These are phyloP conservation scores for Ditylenchus weischeri DNA, from an alignment of 2,888 invertebrate genomes.

Conservation along the genomic window DNA sequence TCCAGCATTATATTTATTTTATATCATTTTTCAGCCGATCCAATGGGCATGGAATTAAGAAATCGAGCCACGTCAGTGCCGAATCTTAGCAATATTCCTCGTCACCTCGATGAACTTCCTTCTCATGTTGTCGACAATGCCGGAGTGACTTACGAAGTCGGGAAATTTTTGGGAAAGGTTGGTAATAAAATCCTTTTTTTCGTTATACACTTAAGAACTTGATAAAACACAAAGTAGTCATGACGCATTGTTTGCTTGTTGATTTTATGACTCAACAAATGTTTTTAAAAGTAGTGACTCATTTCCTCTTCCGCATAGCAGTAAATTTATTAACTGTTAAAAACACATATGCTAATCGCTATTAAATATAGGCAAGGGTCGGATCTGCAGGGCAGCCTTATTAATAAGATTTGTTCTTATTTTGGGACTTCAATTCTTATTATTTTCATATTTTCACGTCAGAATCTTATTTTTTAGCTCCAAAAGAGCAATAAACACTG, in stretches of 20 bases:
- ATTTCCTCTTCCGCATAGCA: background rate
- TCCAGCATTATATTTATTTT: background rate
- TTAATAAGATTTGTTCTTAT: too few relatives aligned
- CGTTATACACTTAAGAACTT: too few relatives aligned
- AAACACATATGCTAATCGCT: too few relatives aligned
- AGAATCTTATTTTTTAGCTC: too few relatives aligned
- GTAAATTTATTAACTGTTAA: background rate
- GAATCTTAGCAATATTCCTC: background rate
- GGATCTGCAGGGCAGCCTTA: too few relatives aligned
- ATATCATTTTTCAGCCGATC: background rate
- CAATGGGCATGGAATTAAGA: background rate
- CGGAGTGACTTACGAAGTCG: constrained; percentile 20
- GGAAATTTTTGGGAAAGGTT: constrained; percentile 33
- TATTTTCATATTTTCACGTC: too few relatives aligned
- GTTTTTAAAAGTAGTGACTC: background rate
- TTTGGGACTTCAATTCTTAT: too few relatives aligned
- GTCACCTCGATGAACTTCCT: background rate
- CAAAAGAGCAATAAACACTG: too few relatives aligned
- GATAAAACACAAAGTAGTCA: background rate
- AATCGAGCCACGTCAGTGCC: constrained; percentile 10
- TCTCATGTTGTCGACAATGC: background rate
- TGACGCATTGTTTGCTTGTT: constrained; percentile 8
- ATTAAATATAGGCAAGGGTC: too few relatives aligned
- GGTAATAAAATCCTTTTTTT: background rate
- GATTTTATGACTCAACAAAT: background rate